phyloP scores from a whole-genome alignment of 2,797 vertebrate species.

The Ctenopoma kingsleyae region DNA sequence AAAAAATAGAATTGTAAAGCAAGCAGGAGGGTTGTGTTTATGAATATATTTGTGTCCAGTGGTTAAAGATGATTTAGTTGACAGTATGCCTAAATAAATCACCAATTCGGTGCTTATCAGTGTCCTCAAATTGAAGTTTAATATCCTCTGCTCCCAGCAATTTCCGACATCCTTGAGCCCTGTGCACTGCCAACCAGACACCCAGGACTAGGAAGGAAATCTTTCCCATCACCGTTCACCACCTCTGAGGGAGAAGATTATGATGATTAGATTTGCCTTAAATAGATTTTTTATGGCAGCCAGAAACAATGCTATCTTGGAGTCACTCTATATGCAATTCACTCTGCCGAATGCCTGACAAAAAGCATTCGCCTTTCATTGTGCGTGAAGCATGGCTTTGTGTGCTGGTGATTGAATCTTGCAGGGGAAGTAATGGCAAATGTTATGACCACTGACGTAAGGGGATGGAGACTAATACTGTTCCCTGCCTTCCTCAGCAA shows the following conservation, averaged over 20 bases:
- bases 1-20: conserved; percentile 54
- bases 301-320: conserved; percentile 83
- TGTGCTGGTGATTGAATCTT: conserved; percentile 80
- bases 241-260: conserved; percentile 80
- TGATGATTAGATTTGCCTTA: conserved; percentile 84
- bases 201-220: conserved; percentile 75
- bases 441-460: conserved; percentile 80
- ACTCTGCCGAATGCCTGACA: conserved; percentile 73
- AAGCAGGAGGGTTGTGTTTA: conserved; percentile 60
- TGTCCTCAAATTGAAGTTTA: conserved; percentile 82
- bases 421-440: conserved; percentile 77
- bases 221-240: conserved; percentile 76
- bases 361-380: conserved; percentile 77
- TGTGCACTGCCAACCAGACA: conserved; percentile 59
- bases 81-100: conserved; percentile 80
- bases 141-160: conserved; percentile 79
- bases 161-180: conserved; percentile 75
- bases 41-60: conserved; percentile 70
- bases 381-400: conserved; percentile 76
- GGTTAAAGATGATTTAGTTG: conserved; percentile 73
- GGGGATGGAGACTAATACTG: conserved; percentile 73
- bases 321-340: conserved; percentile 81
- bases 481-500: conserved; percentile 65
- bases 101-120: conserved; percentile 75
- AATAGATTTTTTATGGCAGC: conserved; percentile 82